A percentile compares a stretch with the other conserved stretches of the same genome.
These are phyloP conservation scores for Nematopogon swammerdamellus DNA, from an alignment of 2,888 invertebrate genomes.

Conservation along the genomic window DNA sequence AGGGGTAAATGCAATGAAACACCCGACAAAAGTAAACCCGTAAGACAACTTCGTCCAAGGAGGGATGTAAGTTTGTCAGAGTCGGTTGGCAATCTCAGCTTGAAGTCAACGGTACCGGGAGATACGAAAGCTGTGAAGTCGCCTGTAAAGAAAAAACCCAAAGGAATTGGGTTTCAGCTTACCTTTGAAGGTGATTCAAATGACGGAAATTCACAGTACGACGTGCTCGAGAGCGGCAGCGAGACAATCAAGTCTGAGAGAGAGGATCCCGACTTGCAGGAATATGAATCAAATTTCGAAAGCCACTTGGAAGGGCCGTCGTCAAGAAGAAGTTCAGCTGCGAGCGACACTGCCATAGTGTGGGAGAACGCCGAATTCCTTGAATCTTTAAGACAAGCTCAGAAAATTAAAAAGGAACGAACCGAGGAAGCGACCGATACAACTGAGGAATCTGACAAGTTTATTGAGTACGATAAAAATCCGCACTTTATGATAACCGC, in stretches of 20 bases:
- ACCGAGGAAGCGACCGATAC: background rate
- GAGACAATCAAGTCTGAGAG: background rate
- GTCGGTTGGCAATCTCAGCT: too few species aligned
- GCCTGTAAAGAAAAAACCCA: background rate
- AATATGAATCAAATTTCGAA: background rate
- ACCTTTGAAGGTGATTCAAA: background rate
- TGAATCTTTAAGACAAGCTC: background rate
- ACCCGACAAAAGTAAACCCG: too few species aligned
- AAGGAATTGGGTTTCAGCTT: background rate
- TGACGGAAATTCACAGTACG: background rate
- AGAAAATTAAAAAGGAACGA: background rate
- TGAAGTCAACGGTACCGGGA: too few species aligned
- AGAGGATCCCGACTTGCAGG: background rate
- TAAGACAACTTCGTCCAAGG: too few species aligned
- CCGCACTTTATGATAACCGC: background rate
- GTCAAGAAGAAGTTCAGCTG: background rate
- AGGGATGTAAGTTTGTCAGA: too few species aligned
- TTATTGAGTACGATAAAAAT: background rate
- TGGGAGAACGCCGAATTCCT: background rate
- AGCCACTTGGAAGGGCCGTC: background rate
- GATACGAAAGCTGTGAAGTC: too few species aligned
- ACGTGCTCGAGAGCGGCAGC: background rate
- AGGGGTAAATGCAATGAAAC: too few species aligned
- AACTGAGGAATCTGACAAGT: too few species aligned
- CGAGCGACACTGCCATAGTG: background rate